Base-by-base conservation (phyloP, 1,140 invertebrate species). In the Drosophila orena region DNA sequence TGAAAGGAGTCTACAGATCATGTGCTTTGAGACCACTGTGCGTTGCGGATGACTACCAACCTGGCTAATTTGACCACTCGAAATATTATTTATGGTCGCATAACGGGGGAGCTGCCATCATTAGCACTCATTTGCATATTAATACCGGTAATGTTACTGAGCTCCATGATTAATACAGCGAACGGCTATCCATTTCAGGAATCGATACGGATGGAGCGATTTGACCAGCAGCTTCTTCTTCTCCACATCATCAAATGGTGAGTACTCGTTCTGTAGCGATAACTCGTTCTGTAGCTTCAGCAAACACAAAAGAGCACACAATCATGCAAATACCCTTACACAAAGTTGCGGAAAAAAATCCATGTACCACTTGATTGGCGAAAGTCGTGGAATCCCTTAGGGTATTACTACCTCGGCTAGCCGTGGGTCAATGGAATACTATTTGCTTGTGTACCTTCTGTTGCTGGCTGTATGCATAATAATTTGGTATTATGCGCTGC, bases 181-280 rank as follows among this genome's bases (percentile, higher is more conserved):
- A 54, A 77, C 62, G 62, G 22, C 50, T 68, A 42, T 58, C 62
- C 38, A 76, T 89, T 50, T 24, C 71, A 92, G 92, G 79, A 95
- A 95, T 92, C 93, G 94, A 70, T 95, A 93, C 79, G 95, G 95
- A 55, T 95, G 94, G 94, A 94, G 94, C 76, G 93, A 94, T 40
- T 88, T 93, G 64, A 94, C 94, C 50, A 93, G 94, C 40, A 93
- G 93, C 35, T 94, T 94, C 78, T 92, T 92, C 47, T 94, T 94
- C 81, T 92, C 92, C 42, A 93, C 93, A 62, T 93, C 93, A 79
- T 92, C 93, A 35, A 89, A 92, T 83, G 93, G 93, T 93, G 77
- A 93, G 92, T 91, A n/a, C 30, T 14, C 24, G 4, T 14, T 15
- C 30, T 3, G 30, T 2, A 8, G 22, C 24, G 5, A 11, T 15